These are phyloP conservation scores for Ryuthela nishihirai DNA, from an alignment of 2,888 invertebrate species.

Conservation along the genomic window DNA sequence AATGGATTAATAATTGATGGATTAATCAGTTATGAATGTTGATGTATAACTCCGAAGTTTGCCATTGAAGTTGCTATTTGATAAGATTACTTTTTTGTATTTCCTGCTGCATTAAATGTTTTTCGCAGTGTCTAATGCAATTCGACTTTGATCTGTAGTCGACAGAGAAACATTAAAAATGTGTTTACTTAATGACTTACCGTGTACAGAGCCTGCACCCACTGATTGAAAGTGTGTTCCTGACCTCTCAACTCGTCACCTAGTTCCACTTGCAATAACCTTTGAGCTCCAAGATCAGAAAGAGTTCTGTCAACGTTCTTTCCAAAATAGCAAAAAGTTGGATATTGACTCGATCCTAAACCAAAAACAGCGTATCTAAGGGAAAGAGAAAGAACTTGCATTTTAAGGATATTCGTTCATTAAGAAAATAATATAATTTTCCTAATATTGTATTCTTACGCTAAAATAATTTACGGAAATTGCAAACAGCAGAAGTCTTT, in stretches of 20 bases:
- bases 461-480: not conserved
- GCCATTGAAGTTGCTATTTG: no score
- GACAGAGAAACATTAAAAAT: conserved; percentile 10
- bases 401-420: not conserved
- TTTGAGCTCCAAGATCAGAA: conserved; percentile 82
- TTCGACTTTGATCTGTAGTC: not conserved
- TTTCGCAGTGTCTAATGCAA: not conserved
- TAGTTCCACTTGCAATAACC: conserved; percentile 71
- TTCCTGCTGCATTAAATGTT: not conserved
- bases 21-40: no score
- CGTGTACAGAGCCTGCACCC: conserved; percentile 35
- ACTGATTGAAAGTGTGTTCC: conserved; percentile 72
- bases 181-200: conserved; percentile 9
- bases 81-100: not conserved
- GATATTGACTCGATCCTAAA: conserved; percentile 90
- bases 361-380: conserved; percentile 80
- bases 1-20: no score
- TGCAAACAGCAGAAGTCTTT: not conserved
- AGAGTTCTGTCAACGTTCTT: conserved; percentile 86
- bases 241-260: conserved; percentile 96
- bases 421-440: not conserved
- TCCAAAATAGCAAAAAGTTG: conserved; percentile 93
- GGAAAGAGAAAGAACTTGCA: not conserved
- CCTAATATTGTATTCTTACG: not conserved
- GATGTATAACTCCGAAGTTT: no score